Evolutionary conservation across 2,113 vertebrate genomes (phyloP).

Genomic region (Cheilinus undulatus): DNA sequence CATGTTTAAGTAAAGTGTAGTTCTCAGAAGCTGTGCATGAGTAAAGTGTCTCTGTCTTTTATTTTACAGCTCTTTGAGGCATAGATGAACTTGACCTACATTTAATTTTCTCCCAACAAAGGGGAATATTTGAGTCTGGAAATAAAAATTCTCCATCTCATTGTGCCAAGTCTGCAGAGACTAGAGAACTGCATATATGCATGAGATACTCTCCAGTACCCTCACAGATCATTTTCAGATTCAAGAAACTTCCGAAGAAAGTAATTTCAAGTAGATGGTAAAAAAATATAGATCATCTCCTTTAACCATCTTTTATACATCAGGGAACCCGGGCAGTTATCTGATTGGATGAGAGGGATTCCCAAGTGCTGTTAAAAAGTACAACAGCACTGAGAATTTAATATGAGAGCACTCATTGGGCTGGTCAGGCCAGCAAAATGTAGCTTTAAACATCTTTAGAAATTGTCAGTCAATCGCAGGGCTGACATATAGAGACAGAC

Average conservation of each 20-base stretch:
- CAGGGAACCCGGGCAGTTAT: too few relatives aligned
- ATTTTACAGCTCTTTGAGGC: constrained; percentile 4
- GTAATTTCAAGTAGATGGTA: constrained; percentile 17
- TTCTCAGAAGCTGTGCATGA: constrained; percentile 5
- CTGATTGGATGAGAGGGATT: too few relatives aligned
- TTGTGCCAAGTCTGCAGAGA: constrained; percentile 39
- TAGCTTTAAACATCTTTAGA: too few relatives aligned
- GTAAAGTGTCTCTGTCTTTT: not conserved
- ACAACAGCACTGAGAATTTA: too few relatives aligned
- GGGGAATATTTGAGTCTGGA: constrained; percentile 40
- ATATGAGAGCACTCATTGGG: too few relatives aligned
- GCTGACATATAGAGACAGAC: too few relatives aligned
- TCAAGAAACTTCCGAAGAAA: constrained; percentile 21
- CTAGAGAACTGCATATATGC: constrained; percentile 21
- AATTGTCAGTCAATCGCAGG: too few relatives aligned
- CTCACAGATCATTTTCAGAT: constrained; percentile 18
- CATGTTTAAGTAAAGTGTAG: not conserved
- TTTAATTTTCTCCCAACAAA: constrained; percentile 40
- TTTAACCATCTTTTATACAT: not conserved
- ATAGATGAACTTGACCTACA: constrained; percentile 55
- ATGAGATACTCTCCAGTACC: constrained; percentile 34
- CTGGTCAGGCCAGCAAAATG: too few relatives aligned
- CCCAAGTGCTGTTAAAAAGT: too few relatives aligned
- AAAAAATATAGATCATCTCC: constrained; percentile 12
- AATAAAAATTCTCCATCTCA: constrained; percentile 50